Evolutionary conservation across 64 coral and sea anemone genomes (phyloP), one percentile per base, ranked within the genome.

Genomic region (Montipora efflorescens): DNA sequence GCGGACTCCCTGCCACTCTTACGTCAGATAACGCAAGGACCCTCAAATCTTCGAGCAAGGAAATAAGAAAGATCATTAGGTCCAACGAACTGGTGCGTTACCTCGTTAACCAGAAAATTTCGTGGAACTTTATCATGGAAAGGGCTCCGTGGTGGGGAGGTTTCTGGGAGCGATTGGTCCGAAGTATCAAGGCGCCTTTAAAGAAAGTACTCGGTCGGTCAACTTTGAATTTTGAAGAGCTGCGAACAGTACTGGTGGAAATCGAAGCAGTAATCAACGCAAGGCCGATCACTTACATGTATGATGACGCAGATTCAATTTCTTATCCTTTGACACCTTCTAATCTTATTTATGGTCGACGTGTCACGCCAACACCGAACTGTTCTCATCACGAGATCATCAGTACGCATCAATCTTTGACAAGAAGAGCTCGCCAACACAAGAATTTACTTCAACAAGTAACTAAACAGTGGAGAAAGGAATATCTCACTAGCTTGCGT

Each of bases 401-500:
- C 55, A 94, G 92, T 58, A 80, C 84, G 3, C 47, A 94, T 20
- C 57, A 79, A 14, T 88, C 92, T 7, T 84, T 94, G 8, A 88
- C 92, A 2, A 88, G 47, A 87, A 87, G 83, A 8, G 28, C 15
- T 48, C n/a, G 68, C 52, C 77, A 82, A 52, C 84, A 94, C 59
- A 88, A 81, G 25, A 77, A 89, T 88, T 52, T 93, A 62, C 91
- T 93, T 53, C 83, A 79, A 36, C 74, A 75, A 69, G 53, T 87
- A 21, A 51, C 84, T 20, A 93, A 76, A 57, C 92, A 79, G 52
- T 88, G 92, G 92, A 91, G 78, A 91, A 71, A 67, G 48, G 90
- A 91, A 49, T 83, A 83, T 50, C 55, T 92, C 23, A 68, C 50
- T 53, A 74, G 79, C 74, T 59, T 88, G 1, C 20, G 82, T 36